These are phyloP conservation scores for Drosophila ambigua DNA, from an alignment of 1,140 invertebrate species.

Conservation along the genomic window DNA sequence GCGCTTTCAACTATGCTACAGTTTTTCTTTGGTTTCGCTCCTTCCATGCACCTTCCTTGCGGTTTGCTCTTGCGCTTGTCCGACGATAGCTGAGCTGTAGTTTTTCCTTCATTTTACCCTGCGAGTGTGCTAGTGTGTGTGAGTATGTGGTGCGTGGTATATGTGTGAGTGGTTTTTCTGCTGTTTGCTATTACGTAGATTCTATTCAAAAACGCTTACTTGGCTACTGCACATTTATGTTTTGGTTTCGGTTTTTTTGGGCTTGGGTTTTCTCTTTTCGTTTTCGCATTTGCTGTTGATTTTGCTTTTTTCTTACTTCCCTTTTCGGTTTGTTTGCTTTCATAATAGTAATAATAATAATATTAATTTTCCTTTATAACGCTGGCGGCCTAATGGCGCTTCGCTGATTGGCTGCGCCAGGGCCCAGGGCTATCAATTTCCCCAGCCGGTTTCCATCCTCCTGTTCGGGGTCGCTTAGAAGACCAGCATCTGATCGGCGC, in stretches of 20 bases:
- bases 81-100: not conserved
- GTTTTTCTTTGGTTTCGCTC: slow-evolving; percentile 32
- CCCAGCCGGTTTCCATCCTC: slow-evolving; percentile 2
- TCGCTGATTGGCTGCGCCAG: slow-evolving; percentile 65
- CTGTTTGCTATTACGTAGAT: slow-evolving; percentile 69
- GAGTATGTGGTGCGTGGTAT: slow-evolving; percentile 36
- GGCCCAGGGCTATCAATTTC: slow-evolving; percentile 37
- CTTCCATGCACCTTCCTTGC: slow-evolving; percentile 4
- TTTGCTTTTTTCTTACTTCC: slow-evolving; percentile 33
- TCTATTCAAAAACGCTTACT: slow-evolving; percentile 80
- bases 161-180: slow-evolving; percentile 58
- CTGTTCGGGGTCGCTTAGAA: slow-evolving; percentile 85
- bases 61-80: slow-evolving; percentile 10
- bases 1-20: slow-evolving; percentile 70
- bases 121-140: slow-evolving; percentile 21
- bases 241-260: slow-evolving; percentile 31
- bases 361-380: slow-evolving; percentile 66
- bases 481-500: slow-evolving; percentile 90
- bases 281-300: slow-evolving; percentile 33
- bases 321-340: slow-evolving; percentile 45
- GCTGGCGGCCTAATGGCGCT: slow-evolving; percentile 49
- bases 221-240: slow-evolving; percentile 79
- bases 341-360: slow-evolving; percentile 71
- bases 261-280: slow-evolving; percentile 26
- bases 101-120: slow-evolving; percentile 17